Conservation (phyloP, 2,888 invertebrate genomes). For the Drosophila pegasa region DNA sequence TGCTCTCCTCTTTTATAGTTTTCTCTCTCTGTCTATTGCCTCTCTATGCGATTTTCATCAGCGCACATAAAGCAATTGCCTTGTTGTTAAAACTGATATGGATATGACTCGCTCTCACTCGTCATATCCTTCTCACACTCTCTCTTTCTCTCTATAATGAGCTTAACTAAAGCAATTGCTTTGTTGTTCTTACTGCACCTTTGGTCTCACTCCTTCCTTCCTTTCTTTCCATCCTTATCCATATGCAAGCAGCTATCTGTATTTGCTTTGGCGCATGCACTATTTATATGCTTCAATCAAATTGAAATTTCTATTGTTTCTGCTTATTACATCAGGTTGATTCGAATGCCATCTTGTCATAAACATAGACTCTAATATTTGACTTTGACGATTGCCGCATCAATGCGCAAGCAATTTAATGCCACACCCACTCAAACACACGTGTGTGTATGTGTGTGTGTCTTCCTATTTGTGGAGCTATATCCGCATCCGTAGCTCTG, state of each 20-base stretch:
- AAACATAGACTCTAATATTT: constrained; percentile 41
- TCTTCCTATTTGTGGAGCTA: constrained; percentile 48
- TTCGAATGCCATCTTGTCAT: constrained; percentile 41
- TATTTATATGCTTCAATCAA: constrained; percentile 25
- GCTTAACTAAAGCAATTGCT: not conserved
- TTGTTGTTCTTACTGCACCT: not conserved
- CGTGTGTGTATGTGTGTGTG: constrained; percentile 10
- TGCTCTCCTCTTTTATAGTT: too few relatives aligned
- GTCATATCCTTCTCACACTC: not conserved
- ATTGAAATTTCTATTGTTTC: constrained; percentile 26
- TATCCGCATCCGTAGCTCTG: constrained; percentile 44
- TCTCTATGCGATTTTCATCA: constrained; percentile 3
- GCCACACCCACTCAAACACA: constrained; percentile 25
- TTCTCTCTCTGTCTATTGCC: not conserved
- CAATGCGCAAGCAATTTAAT: constrained; percentile 56
- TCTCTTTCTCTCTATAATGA: not conserved
- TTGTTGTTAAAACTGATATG: not conserved
- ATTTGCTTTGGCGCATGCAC: not conserved
- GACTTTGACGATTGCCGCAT: constrained; percentile 46
- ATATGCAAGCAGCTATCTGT: not conserved
- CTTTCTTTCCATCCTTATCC: too few relatives aligned
- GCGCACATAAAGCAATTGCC: not conserved
- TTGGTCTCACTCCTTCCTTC: not conserved
- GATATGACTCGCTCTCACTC: not conserved
- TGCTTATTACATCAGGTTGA: constrained; percentile 33